These are phyloP conservation scores for Machaerirhynchus nigripectus DNA, from an alignment of 2,113 vertebrate species.

Conservation along the genomic window DNA sequence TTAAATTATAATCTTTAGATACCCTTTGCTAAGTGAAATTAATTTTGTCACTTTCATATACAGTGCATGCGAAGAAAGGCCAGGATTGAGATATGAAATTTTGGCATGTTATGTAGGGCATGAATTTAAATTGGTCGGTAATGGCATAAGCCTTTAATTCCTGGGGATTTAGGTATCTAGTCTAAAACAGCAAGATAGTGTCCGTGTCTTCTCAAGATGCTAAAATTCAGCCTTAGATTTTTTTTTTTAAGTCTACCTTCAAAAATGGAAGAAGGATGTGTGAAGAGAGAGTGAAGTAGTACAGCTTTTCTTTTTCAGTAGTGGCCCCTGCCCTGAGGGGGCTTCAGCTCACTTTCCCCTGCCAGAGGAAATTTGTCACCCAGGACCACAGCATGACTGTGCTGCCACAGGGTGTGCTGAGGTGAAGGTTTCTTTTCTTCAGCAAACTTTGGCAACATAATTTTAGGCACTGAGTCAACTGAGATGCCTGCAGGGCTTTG, in stretches of 20 bases:
- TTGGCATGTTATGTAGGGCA: neutral
- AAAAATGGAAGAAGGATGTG: neutral
- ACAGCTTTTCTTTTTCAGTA: neutral
- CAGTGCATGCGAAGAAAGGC: neutral
- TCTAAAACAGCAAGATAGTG: neutral
- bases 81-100: neutral
- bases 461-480: neutral
- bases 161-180: neutral
- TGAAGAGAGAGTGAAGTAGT: neutral
- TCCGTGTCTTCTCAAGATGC: neutral
- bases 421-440: neutral
- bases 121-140: neutral
- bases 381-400: neutral
- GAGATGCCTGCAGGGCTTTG: neutral
- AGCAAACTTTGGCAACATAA: neutral
- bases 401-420: neutral
- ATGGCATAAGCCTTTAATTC: neutral
- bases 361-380: neutral
- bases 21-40: neutral
- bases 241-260: neutral
- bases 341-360: neutral
- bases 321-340: too few species aligned
- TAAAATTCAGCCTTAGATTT: neutral
- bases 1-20: conserved; percentile 1
- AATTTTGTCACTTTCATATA: neutral